A percentile compares a stretch with the other conserved stretches of the same genome.
Conservation (phyloP, 2,888 invertebrate genomes). For the Pycnomerus fuliginosus region DNA sequence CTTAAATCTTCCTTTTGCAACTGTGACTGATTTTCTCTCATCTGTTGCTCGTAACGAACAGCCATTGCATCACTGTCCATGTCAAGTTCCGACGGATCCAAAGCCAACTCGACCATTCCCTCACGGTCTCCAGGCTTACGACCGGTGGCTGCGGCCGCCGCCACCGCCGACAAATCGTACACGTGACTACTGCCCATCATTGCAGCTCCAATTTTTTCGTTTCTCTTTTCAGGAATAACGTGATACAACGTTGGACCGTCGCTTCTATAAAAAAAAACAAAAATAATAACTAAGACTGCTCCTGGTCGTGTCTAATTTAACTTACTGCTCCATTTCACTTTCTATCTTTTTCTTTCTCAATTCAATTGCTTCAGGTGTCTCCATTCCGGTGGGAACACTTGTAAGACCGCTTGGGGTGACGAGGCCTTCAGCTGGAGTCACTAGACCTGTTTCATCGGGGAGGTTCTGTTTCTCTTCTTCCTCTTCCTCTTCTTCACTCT, state of each 20-base stretch:
- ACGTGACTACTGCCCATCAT: constrained; percentile 99
- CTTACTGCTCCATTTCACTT: constrained; percentile 89
- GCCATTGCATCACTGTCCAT: constrained; percentile 96
- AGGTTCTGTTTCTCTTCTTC: constrained; percentile 62
- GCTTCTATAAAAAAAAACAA: constrained; percentile 57
- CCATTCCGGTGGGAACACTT: constrained; percentile 90
- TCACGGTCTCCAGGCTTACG: constrained; percentile 45
- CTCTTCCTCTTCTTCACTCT: constrained; percentile 68
- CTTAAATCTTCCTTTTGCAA: constrained; percentile 92
- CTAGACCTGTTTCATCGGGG: constrained; percentile 76
- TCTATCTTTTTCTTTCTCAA: constrained; percentile 95
- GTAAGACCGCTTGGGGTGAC: constrained; percentile 94
- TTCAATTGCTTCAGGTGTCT: constrained; percentile 98
- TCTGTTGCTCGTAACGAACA: constrained; percentile 92
- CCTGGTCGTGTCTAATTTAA: neutral
- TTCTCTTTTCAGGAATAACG: constrained; percentile 91
- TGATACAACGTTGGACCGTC: constrained; percentile 95
- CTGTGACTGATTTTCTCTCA: constrained; percentile 88
- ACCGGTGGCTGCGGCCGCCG: constrained; percentile 58
- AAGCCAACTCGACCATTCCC: constrained; percentile 85
- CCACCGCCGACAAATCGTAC: constrained; percentile 84
- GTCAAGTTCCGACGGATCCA: constrained; percentile 97
- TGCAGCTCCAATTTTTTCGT: constrained; percentile 81
- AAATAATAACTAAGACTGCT: neutral
- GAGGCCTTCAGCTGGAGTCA: constrained; percentile 90